Base-by-base conservation (phyloP, 2,888 invertebrate species). In the Theretra japonica region DNA sequence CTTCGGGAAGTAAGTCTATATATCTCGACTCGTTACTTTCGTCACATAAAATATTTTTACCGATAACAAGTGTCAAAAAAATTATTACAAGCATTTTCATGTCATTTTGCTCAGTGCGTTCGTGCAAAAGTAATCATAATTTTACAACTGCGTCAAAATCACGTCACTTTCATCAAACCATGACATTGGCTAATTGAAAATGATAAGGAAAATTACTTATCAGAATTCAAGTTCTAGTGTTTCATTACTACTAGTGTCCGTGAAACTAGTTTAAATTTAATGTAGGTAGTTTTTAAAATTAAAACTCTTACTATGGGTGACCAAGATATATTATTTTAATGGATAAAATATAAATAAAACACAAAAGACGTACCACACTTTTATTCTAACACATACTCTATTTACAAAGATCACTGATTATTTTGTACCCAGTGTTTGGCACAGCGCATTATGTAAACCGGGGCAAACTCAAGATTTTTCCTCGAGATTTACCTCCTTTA, bases 1-100 rank as follows among this genome's bases (percentile, higher is more conserved):
- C 79, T 53, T 90, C 90, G 0, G 91, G 88, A 21, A 94, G 77
- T 41, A 88, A 77, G 79, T 92, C 89, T 69, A 93, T 88, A 69
- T 88, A 92, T 75, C 87, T 89, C 4, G 79, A 78, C 62, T 88
- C 86, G n/a, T 85, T 81, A 76, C 79, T 86, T 4, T 80, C 76
- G 4, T 76, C 75, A 60, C 74, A 71, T 62, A 70, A 75, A n/a
- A 73, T 74, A 48, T 73, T 56, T 30, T 71, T 73, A 70, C 69
- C 74, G 25, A 74, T 69, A 62, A 79, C 72, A 60, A 84, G 56
- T 65, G 86, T 73, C 11, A 85, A 21, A 68, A 87, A 72, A 74
- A 80, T 71, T 41, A 79, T 71, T 86, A 90, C 78, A 76, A 84
- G 19, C 80, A 81, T 82, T 76, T 78, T 81, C 71, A 80, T 76